These are phyloP conservation scores for Drosophila barbarae DNA, from an alignment of 2,888 invertebrate species.

Conservation along the genomic window DNA sequence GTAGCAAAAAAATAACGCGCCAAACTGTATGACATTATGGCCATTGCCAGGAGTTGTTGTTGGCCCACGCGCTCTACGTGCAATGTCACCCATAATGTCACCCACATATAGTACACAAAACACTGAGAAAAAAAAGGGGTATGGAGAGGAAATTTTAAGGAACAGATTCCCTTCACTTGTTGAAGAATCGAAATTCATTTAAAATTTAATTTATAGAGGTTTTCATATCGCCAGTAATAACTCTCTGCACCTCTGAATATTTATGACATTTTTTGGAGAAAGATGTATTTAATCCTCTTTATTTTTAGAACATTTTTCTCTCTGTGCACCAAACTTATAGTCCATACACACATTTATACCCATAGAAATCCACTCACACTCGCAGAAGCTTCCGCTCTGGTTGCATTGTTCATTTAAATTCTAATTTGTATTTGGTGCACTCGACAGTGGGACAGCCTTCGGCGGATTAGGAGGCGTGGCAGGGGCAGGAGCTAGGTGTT, in stretches of 20 bases:
- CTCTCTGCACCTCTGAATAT: no score
- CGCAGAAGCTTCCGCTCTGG: slow-evolving; percentile 62
- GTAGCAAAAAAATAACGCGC: slow-evolving; percentile 51
- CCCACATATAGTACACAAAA: slow-evolving; percentile 11
- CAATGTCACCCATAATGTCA: slow-evolving; percentile 53
- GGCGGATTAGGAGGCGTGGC: slow-evolving; percentile 44
- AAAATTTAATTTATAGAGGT: no score
- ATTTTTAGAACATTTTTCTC: background rate
- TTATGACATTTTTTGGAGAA: no score
- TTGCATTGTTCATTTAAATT: slow-evolving; percentile 75
- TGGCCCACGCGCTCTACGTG: slow-evolving; percentile 56
- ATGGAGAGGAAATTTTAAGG: background rate
- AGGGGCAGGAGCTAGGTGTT: background rate
- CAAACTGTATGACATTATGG: slow-evolving; percentile 70
- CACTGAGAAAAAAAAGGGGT: background rate
- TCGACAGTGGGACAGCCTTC: slow-evolving; percentile 41
- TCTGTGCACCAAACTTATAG: slow-evolving; percentile 5
- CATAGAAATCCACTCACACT: slow-evolving; percentile 39
- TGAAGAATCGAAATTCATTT: no score
- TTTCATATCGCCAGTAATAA: no score
- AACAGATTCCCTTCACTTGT: no score
- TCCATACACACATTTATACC: slow-evolving; percentile 7
- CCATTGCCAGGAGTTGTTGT: slow-evolving; percentile 38
- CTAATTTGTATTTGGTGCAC: slow-evolving; percentile 73
- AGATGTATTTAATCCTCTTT: no score